Conservation (phyloP, 2,797 vertebrate genomes). For the Vultur gryphus region DNA sequence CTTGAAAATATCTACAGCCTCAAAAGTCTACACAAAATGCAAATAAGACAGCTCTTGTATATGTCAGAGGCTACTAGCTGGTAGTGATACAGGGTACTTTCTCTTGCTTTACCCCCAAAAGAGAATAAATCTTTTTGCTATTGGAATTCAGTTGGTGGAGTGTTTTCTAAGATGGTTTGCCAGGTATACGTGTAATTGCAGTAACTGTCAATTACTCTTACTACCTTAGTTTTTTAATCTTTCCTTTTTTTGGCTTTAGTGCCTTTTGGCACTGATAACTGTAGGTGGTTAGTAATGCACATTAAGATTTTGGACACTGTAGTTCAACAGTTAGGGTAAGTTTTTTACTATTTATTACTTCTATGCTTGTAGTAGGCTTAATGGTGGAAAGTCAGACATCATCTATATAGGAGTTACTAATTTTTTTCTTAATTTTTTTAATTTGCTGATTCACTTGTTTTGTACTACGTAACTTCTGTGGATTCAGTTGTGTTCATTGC, state of each 20-base stretch:
- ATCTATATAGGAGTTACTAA: background rate
- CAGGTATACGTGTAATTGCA: rapidly evolving
- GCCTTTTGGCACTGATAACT: background rate
- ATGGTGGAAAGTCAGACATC: background rate
- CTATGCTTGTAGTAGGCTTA: background rate
- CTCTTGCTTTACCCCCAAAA: background rate
- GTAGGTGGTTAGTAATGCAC: background rate
- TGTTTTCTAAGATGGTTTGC: background rate
- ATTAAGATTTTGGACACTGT: background rate
- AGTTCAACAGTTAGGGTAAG: background rate
- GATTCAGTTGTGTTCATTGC: background rate
- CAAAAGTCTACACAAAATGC: background rate
- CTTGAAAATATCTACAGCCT: background rate
- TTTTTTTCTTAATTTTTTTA: background rate
- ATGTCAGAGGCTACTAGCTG: background rate
- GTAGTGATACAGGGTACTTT: background rate
- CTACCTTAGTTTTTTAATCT: background rate
- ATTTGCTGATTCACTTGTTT: background rate
- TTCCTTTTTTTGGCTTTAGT: background rate
- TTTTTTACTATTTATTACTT: background rate
- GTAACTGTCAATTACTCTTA: background rate
- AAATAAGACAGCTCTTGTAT: background rate
- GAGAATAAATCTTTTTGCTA: background rate
- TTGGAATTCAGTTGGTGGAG: background rate
- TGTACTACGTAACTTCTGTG: background rate